Evolutionary conservation across 1,140 invertebrate species (phyloP).

Genomic region (Popillia japonica): DNA sequence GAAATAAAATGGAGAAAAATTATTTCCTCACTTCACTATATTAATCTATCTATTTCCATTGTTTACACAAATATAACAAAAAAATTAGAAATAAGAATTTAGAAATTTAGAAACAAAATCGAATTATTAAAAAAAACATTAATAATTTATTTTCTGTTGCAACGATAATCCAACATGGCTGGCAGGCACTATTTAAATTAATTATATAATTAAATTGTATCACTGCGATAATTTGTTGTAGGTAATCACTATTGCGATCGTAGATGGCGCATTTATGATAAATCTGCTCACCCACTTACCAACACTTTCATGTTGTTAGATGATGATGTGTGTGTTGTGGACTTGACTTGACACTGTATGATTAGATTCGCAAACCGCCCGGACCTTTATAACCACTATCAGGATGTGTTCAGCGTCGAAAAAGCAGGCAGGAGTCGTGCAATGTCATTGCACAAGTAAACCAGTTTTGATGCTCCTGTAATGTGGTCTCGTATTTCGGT

Average conservation of each 20-base stretch:
- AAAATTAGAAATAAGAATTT: not conserved
- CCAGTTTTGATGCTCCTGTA: not conserved
- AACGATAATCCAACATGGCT: constrained; percentile 2
- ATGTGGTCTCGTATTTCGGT: not conserved
- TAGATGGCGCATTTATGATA: constrained; percentile 22
- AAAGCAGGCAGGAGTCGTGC: constrained; percentile 2
- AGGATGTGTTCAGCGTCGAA: constrained; percentile 22
- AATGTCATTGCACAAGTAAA: constrained; percentile 30
- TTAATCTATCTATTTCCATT: no score
- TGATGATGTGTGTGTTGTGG: constrained; percentile 5
- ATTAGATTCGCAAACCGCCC: constrained; percentile 5
- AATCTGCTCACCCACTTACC: constrained; percentile 26
- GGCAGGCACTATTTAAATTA: not conserved
- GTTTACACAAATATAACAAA: no score
- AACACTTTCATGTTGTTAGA: constrained; percentile 20
- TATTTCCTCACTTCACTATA: no score
- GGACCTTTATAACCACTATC: constrained; percentile 33
- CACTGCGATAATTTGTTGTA: not conserved
- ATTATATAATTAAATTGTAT: not conserved
- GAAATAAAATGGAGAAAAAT: no score
- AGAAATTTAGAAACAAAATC: not conserved
- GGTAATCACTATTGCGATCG: constrained; percentile 9
- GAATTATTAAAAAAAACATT: not conserved
- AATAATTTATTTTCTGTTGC: no score
- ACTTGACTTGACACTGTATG: constrained; percentile 23